Conservation (phyloP, 2,888 invertebrate genomes). For the Synanthedon vespiformis region DNA sequence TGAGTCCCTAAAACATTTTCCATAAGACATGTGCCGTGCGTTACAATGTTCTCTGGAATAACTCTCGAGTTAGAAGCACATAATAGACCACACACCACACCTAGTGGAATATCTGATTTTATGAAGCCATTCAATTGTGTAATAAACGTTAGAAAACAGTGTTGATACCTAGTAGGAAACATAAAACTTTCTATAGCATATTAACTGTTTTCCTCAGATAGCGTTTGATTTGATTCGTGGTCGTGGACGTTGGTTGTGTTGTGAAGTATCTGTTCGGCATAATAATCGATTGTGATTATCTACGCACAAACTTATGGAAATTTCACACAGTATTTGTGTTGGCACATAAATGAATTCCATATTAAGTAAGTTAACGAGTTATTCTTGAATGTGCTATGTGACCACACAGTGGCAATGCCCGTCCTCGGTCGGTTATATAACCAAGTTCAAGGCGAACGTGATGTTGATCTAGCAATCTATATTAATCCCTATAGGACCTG, state of each 20-base stretch:
- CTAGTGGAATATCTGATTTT: no score
- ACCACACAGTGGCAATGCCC: not conserved
- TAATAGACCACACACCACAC: no score
- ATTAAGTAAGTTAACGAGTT: not conserved
- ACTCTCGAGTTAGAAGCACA: no score
- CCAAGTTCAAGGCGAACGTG: not conserved
- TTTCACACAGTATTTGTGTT: not conserved
- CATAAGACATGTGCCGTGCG: no score
- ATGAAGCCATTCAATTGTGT: no score
- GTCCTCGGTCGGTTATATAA: not conserved
- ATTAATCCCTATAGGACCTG: not conserved
- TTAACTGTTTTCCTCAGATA: no score
- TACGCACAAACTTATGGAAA: not conserved
- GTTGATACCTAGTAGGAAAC: no score
- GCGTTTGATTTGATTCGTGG: not conserved
- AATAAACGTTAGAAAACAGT: no score
- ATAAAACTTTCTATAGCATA: no score
- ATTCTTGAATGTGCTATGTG: not conserved
- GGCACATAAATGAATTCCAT: not conserved
- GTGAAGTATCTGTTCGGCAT: not conserved
- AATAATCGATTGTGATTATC: not conserved
- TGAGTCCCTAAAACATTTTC: no score
- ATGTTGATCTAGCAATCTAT: not conserved
- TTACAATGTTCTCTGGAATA: no score
- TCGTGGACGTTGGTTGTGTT: not conserved